These are phyloP conservation scores for Adelphocoris suturalis DNA, from an alignment of 2,888 invertebrate genomes.

Conservation along the genomic window DNA sequence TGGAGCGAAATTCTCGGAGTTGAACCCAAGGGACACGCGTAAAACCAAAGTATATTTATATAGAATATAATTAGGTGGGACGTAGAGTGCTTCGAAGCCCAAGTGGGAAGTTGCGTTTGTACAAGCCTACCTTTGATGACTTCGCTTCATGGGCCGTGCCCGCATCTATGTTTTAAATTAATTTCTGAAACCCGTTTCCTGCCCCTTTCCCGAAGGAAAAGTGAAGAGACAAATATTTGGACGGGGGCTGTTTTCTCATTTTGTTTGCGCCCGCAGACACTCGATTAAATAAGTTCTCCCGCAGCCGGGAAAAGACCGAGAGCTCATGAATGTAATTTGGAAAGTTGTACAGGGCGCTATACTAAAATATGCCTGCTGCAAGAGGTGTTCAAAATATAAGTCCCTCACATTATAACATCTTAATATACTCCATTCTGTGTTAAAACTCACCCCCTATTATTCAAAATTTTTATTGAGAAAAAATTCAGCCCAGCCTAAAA, in stretches of 20 bases:
- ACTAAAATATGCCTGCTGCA: neutral
- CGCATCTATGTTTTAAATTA: conserved; percentile 53
- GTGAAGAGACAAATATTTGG: conserved; percentile 47
- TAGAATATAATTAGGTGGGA: conserved; percentile 48
- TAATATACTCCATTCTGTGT: too few relatives aligned
- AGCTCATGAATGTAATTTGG: conserved; percentile 8
- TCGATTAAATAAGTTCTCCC: conserved; percentile 45
- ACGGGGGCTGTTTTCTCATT: conserved; percentile 46
- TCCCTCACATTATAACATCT: too few relatives aligned
- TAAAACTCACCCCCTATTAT: too few relatives aligned
- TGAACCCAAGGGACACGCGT: conserved; percentile 20
- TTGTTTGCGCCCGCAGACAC: conserved; percentile 46
- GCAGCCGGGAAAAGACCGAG: neutral
- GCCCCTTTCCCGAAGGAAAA: conserved; percentile 16
- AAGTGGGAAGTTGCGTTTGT: conserved; percentile 50
- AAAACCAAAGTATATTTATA: conserved; percentile 28
- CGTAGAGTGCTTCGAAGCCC: conserved; percentile 30
- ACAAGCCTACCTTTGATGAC: conserved; percentile 52
- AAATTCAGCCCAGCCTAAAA: too few relatives aligned
- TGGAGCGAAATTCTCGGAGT: neutral
- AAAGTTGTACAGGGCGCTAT: neutral
- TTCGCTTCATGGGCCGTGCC: conserved; percentile 37
- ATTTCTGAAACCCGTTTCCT: conserved; percentile 7
- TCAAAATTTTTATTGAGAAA: too few relatives aligned
- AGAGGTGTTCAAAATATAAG: neutral